These are phyloP conservation scores for Zosterops hypoxanthus DNA, from an alignment of 2,113 vertebrate species.

Conservation along the genomic window DNA sequence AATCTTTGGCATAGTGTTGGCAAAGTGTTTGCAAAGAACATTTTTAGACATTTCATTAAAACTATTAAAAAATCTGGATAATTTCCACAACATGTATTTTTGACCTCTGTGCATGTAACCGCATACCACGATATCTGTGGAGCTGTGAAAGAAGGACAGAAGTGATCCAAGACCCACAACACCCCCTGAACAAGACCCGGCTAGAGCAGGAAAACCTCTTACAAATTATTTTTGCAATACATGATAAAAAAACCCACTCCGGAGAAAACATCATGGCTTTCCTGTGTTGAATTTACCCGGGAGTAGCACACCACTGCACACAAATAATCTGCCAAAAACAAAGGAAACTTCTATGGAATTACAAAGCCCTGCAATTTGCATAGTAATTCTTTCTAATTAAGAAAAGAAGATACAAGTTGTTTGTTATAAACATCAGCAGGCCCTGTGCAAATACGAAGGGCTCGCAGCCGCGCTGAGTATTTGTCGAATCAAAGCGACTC, in stretches of 20 bases:
- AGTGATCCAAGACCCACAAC: not conserved
- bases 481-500: constrained; percentile 68
- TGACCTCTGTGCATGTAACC: not conserved
- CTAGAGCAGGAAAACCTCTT: not conserved
- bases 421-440: constrained; percentile 80
- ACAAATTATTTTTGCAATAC: not conserved
- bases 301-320: not conserved
- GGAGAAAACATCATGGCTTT: not conserved
- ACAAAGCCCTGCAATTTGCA: constrained; percentile 74
- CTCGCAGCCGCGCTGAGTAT: constrained; percentile 61
- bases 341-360: constrained; percentile 63
- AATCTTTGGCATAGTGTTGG: not conserved
- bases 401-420: constrained; percentile 77
- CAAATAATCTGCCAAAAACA: constrained; percentile 40
- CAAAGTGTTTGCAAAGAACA: not conserved
- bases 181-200: not conserved
- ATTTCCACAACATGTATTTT: not conserved
- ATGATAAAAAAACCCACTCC: not conserved
- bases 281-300: not conserved
- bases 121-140: not conserved
- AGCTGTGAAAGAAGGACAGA: not conserved
- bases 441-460: constrained; percentile 70
- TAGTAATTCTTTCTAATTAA: constrained; percentile 79
- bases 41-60: not conserved
- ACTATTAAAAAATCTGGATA: not conserved